Conservation (phyloP, 2,888 invertebrate species). For the Chalcosyrphus nemorum region DNA sequence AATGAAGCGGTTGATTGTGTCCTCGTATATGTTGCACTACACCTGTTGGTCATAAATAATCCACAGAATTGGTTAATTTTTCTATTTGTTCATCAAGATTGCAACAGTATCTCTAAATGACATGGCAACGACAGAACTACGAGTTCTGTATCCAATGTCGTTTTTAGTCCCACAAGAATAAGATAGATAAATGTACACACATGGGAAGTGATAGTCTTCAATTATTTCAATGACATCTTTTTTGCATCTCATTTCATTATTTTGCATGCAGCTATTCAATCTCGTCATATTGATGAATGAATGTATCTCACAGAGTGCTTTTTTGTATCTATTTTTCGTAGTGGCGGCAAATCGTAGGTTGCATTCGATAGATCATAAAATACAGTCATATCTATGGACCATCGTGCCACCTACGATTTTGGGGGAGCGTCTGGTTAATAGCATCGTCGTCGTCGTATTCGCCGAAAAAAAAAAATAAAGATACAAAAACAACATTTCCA, state of each 20-base stretch:
- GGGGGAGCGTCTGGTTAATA: conserved; percentile 61
- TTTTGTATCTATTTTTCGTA: conserved; percentile 48
- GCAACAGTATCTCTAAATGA: neutral
- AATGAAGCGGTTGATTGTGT: conserved; percentile 49
- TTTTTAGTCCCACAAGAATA: neutral
- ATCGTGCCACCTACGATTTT: conserved; percentile 51
- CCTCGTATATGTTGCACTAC: neutral
- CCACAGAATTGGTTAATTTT: neutral
- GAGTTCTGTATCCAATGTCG: neutral
- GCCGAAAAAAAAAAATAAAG: neutral
- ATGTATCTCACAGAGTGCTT: conserved; percentile 27
- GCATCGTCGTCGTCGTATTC: conserved; percentile 5
- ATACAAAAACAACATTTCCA: conserved; percentile 18
- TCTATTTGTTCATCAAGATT: neutral
- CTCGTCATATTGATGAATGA: conserved; percentile 55
- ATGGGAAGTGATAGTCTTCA: neutral
- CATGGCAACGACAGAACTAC: neutral
- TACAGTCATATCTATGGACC: conserved; percentile 1
- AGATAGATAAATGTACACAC: neutral
- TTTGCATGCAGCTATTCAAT: conserved; percentile 24
- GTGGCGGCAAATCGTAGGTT: conserved; percentile 37
- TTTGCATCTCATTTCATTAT: neutral
- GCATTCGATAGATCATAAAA: conserved; percentile 24
- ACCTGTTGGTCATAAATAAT: conserved; percentile 45
- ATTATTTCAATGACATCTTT: neutral